Evolutionary conservation across 2,797 vertebrate species (phyloP).

Genomic region (Sebastolobus alascanus): DNA sequence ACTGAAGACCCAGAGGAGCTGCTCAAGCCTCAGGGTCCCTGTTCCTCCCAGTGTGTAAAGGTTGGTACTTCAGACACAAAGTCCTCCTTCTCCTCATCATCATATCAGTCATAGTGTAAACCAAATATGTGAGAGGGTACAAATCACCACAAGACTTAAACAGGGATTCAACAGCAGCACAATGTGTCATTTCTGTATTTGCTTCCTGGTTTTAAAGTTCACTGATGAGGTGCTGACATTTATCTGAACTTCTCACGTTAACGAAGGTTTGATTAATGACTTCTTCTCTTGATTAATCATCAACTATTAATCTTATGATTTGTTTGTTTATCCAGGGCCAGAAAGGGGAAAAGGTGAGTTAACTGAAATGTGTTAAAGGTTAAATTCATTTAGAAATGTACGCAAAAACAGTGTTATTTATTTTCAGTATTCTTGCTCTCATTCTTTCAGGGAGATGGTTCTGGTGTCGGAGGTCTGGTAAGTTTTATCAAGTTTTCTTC

Average conservation of each 20-base stretch:
- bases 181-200: neutral
- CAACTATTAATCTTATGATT: slow-evolving; percentile 18
- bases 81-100: neutral
- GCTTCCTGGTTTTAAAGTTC: neutral
- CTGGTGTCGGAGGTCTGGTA: slow-evolving; percentile 86
- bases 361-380: neutral
- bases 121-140: neutral
- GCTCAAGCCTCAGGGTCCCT: slow-evolving; percentile 82
- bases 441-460: slow-evolving; percentile 81
- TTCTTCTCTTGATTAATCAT: neutral
- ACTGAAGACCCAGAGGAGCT: slow-evolving; percentile 80
- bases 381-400: neutral
- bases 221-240: neutral
- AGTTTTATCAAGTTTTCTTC: slow-evolving; percentile 39
- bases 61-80: slow-evolving; percentile 57
- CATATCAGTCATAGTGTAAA: neutral
- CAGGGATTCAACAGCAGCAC: neutral
- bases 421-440: neutral
- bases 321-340: slow-evolving; percentile 82
- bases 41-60: slow-evolving; percentile 83
- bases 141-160: neutral
- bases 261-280: neutral
- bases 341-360: slow-evolving; percentile 88
- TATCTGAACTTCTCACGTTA: neutral
- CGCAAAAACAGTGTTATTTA: neutral